Evolutionary conservation across 2,113 vertebrate species (phyloP).

Genomic region (Seriola rivoliana): DNA sequence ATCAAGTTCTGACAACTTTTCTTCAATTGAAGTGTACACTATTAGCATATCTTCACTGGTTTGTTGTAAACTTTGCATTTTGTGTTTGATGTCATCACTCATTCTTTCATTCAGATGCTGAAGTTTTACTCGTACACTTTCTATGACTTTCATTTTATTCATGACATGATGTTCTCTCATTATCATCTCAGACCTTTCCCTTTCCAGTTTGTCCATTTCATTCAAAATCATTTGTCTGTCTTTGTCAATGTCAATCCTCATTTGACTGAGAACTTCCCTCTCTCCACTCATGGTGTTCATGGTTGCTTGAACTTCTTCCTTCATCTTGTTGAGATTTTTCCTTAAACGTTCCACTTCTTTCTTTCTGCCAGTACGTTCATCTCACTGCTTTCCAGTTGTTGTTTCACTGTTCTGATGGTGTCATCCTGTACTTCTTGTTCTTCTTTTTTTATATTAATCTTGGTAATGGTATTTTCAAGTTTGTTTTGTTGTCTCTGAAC

Average conservation of each 20-base stretch:
- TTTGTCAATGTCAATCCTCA: slow-evolving; percentile 1
- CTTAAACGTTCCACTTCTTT: no score
- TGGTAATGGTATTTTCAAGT: no score
- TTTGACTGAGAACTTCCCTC: slow-evolving; percentile 17
- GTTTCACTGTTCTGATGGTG: no score
- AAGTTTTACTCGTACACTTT: background rate
- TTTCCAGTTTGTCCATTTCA: background rate
- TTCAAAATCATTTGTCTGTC: background rate
- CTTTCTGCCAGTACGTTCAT: no score
- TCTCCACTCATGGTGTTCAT: background rate
- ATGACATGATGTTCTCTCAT: slow-evolving; percentile 21
- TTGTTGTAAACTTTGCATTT: background rate
- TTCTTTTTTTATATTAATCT: no score
- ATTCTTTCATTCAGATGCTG: background rate
- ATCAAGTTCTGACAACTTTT: background rate
- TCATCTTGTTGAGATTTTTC: background rate
- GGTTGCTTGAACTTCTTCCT: slow-evolving; percentile 19
- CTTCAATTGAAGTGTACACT: background rate
- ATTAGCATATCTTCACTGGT: background rate
- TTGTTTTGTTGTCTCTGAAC: no score
- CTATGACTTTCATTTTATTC: background rate
- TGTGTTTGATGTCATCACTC: background rate
- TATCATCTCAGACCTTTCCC: background rate
- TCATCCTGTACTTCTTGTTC: no score
- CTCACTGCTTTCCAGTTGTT: no score